phyloP scores from a whole-genome alignment of 2,888 invertebrate species.

The Scaeva pyrastri region DNA sequence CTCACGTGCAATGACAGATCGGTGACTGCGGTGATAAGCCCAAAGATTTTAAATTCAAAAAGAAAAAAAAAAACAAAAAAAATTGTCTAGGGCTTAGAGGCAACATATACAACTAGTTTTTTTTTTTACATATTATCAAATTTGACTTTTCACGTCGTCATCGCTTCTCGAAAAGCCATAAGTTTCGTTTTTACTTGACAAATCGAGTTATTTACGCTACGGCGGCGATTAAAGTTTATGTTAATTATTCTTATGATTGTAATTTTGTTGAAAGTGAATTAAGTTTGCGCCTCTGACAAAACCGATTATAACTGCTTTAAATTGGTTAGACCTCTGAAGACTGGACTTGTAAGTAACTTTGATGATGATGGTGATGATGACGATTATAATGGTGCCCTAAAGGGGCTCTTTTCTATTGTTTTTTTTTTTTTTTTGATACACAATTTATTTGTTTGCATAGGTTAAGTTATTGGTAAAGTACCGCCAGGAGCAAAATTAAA shows the following conservation, averaged over 20 bases:
- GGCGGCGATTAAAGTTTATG: not conserved
- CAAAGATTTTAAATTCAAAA: not conserved
- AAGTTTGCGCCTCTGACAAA: slow-evolving; percentile 13
- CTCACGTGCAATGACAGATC: slow-evolving; percentile 32
- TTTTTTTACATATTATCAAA: not conserved
- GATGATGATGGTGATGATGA: no score
- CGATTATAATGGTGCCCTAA: not conserved
- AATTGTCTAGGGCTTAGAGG: not conserved
- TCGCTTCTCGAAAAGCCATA: no score
- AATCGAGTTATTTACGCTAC: not conserved
- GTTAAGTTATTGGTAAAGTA: not conserved
- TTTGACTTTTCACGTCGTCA: not conserved
- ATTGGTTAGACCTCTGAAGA: slow-evolving; percentile 55
- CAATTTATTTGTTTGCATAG: not conserved
- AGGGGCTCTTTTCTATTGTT: slow-evolving; percentile 11
- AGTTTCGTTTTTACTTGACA: not conserved
- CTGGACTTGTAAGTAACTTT: slow-evolving; percentile 26
- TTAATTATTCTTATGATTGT: not conserved
- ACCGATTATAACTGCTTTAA: slow-evolving; percentile 59
- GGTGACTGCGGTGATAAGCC: slow-evolving; percentile 6
- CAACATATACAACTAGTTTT: slow-evolving; percentile 53
- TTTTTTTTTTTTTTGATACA: not conserved
- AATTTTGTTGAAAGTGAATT: slow-evolving; percentile 32
- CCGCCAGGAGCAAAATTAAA: not conserved
- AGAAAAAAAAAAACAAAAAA: not conserved